phyloP scores from a whole-genome alignment of 2,888 invertebrate species.

The Anarsia innoxiella region DNA sequence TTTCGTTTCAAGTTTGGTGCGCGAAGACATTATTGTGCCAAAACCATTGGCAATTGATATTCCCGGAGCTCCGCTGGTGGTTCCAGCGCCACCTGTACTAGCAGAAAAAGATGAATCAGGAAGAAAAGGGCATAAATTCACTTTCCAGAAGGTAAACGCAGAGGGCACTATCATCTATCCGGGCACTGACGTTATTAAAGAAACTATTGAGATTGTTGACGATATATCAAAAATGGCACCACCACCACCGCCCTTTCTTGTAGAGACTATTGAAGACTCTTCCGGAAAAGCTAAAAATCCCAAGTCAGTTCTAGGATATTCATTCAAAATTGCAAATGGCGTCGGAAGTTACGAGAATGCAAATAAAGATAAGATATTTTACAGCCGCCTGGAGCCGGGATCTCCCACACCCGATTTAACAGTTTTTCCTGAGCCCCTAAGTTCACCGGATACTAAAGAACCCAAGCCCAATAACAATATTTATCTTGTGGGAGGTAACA shows the following conservation, averaged over 20 bases:
- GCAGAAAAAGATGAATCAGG: not conserved
- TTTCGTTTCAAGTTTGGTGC: not conserved
- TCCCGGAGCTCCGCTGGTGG: not conserved
- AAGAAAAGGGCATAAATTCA: no score
- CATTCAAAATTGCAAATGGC: conserved; percentile 2
- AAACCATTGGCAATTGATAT: not conserved
- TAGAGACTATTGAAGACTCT: conserved; percentile 16
- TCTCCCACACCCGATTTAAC: not conserved
- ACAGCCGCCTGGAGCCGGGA: not conserved
- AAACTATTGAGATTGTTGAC: no score
- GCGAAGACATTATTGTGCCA: not conserved
- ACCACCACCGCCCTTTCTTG: conserved; percentile 15
- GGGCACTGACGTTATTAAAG: no score
- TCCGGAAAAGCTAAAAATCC: conserved; percentile 13
- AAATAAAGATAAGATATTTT: conserved; percentile 5
- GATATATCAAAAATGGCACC: conserved; percentile 8
- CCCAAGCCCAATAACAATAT: not conserved
- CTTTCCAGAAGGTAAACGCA: no score
- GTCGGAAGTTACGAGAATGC: not conserved
- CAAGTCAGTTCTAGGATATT: conserved; percentile 6
- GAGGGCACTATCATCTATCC: no score
- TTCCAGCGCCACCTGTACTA: not conserved
- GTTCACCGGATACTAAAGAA: not conserved
- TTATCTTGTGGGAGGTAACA: not conserved
- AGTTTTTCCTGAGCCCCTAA: not conserved